phyloP scores from a whole-genome alignment of 2,113 vertebrate species.

The Neodontobutis hainanensis region DNA sequence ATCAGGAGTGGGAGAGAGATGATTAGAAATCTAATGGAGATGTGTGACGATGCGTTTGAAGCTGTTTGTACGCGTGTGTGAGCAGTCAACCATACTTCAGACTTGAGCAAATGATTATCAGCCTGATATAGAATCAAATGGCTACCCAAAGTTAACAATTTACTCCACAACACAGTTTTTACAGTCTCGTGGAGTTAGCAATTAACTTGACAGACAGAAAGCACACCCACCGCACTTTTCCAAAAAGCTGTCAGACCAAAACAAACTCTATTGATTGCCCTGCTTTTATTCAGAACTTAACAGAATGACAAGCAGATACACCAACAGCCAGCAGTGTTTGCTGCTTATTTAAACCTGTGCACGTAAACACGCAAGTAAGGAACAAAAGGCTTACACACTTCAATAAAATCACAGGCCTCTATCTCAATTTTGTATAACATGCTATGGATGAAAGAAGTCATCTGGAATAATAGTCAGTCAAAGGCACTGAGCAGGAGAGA shows the following conservation, averaged over 20 bases:
- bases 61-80: slow-evolving; percentile 35
- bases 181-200: slow-evolving; percentile 54
- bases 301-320: slow-evolving; percentile 38
- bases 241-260: slow-evolving; percentile 36
- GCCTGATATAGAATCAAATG: slow-evolving; percentile 53
- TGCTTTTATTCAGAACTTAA: slow-evolving; percentile 48
- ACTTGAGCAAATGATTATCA: slow-evolving; percentile 67
- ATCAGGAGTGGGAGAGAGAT: slow-evolving; percentile 62
- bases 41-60: slow-evolving; percentile 60
- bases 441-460: slow-evolving; percentile 59
- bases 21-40: slow-evolving; percentile 64
- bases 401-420: slow-evolving; percentile 33
- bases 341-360: slow-evolving; percentile 40
- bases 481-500: neutral
- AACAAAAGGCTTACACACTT: slow-evolving; percentile 18
- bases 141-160: slow-evolving; percentile 46
- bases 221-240: slow-evolving; percentile 22
- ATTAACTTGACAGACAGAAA: slow-evolving; percentile 59
- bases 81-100: slow-evolving; percentile 56
- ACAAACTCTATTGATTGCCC: slow-evolving; percentile 52
- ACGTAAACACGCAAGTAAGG: slow-evolving; percentile 34
- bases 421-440: slow-evolving; percentile 40
- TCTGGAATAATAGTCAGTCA: slow-evolving; percentile 54
- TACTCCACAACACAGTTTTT: slow-evolving; percentile 37
- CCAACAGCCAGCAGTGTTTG: slow-evolving; percentile 30